Evolutionary conservation across 2,888 invertebrate genomes (phyloP), one percentile per base, ranked within the genome.

Genomic region (Cacoxenus indagator): DNA sequence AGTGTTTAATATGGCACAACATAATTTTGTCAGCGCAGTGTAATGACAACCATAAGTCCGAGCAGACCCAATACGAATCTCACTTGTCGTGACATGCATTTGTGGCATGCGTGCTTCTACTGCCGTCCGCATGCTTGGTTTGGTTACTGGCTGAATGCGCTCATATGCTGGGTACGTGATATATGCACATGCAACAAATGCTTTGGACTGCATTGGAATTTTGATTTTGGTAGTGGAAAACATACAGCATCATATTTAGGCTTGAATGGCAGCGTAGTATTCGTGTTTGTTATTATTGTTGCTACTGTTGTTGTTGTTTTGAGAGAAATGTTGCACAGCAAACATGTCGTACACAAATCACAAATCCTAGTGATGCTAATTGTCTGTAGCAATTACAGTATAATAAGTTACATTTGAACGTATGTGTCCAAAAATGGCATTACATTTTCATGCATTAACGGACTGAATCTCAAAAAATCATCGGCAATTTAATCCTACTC

Each of bases 301-400:
- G n/a, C 19, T 45, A 45, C 31, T 59, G 71, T 68, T 73, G 29
- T 17, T 27, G 48, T 0, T 51, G 48, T 69, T 69, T 65, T 66
- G 73, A 29, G 46, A 68, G 68, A 70, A 72, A 71, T 71, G 71
- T 71, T 51, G 24, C 51, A n/a, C n/a, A 51, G 51, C 51, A 51
- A 48, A 48, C 65, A 65, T 37, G 65, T 26, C 78, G 78, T 82
- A 78, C 82, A 78, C 80, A 75, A n/a, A n/a, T n/a, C 83, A 83
- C 82, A 80, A 80, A 80, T 80, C 74, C 82, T 74, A 80, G 76
- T 83, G 79, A 83, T 80, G 83, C 79, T 80, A 80, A 80, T 80
- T 83, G 79, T 80, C 83, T 83, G 83, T 78, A 83, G 82, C 83
- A 80, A 83, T 80, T 80, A 80, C 79, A 78, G 71, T 43, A n/a